These are phyloP conservation scores for Oscheius sp. DNA, from an alignment of 2,888 invertebrate species.

Conservation along the genomic window DNA sequence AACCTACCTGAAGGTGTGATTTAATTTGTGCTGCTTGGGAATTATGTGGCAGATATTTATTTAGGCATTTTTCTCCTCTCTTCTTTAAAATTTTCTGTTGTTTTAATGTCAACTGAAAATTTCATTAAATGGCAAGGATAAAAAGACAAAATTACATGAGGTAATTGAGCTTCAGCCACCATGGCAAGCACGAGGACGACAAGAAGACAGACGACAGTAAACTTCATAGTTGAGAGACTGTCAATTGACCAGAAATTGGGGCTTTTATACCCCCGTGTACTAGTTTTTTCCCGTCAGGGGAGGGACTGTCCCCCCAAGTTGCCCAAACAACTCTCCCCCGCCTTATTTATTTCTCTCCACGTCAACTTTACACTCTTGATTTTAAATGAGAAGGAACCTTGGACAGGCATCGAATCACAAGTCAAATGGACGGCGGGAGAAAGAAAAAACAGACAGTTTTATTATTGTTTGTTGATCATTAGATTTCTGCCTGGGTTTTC, in stretches of 20 bases:
- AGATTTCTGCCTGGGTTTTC: no score
- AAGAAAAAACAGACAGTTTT: no score
- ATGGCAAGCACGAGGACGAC: background rate
- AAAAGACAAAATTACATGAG: background rate
- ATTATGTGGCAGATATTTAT: constrained; percentile 14
- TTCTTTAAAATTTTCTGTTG: constrained; percentile 25
- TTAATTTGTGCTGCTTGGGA: constrained; percentile 23
- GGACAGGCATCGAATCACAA: no score
- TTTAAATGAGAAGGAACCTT: no score
- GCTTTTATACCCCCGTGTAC: background rate
- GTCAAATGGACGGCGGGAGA: no score
- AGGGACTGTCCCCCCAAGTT: no score
- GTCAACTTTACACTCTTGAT: no score
- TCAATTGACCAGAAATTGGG: no score
- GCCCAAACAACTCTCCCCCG: no score
- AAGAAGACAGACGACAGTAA: background rate
- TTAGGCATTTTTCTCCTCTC: constrained; percentile 24
- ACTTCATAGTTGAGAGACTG: no score
- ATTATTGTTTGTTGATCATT: no score
- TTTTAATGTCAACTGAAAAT: constrained; percentile 28
- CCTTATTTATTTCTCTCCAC: no score
- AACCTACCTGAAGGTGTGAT: constrained; percentile 18
- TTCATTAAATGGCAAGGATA: background rate
- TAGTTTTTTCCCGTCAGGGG: background rate
- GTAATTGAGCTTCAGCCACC: constrained; percentile 22